Conservation (phyloP, 2,113 vertebrate species). For the Dryoscopus gambensis region DNA sequence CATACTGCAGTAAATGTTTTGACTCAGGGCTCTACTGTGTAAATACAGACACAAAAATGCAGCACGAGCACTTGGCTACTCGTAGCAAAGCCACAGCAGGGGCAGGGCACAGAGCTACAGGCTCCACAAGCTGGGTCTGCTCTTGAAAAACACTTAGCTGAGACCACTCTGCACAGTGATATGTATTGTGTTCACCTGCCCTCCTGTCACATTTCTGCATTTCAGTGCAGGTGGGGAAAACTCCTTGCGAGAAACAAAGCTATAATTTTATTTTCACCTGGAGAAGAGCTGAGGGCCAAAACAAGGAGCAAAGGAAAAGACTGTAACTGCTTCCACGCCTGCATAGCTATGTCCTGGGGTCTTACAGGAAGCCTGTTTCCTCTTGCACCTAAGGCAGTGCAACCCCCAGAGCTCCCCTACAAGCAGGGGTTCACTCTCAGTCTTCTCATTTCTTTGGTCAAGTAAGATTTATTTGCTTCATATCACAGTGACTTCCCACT, state of each 20-base stretch:
- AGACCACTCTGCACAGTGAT: background rate
- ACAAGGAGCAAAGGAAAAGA: background rate
- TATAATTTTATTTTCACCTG: background rate
- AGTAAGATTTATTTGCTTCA: background rate
- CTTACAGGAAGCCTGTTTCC: background rate
- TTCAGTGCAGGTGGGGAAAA: background rate
- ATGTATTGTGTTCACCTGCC: background rate
- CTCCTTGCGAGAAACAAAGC: background rate
- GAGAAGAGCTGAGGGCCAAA: background rate
- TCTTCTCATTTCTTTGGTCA: background rate
- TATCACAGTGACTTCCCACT: background rate
- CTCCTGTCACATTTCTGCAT: background rate
- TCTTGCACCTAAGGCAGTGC: background rate
- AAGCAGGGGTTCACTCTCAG: background rate
- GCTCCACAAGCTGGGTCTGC: background rate
- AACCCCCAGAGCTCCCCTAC: background rate
- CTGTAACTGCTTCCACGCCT: background rate
- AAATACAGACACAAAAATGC: background rate
- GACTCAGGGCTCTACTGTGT: background rate
- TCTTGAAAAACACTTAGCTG: background rate
- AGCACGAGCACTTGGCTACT: background rate
- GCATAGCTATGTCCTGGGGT: background rate
- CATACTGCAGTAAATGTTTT: background rate
- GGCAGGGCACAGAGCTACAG: background rate
- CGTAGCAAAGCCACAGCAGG: background rate